Percentiles rank a stretch among this genome's conserved stretches.
phyloP scores from a whole-genome alignment of 2,113 vertebrate genomes.

The Pygoscelis adeliae region DNA sequence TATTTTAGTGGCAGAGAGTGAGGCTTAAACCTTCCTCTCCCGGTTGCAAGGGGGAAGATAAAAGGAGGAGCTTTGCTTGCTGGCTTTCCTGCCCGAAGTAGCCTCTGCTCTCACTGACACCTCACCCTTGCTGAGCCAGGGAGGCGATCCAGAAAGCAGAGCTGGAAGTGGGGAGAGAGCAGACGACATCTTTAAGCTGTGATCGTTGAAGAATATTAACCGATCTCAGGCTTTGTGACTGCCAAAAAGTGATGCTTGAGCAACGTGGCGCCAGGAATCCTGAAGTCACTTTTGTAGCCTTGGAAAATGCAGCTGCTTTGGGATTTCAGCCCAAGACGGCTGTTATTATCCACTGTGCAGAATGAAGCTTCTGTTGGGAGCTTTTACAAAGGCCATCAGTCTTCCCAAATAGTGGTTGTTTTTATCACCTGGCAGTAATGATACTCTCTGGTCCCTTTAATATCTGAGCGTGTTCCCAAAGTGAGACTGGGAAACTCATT shows the following conservation, averaged over 20 bases:
- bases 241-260: neutral
- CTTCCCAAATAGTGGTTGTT: slow-evolving; percentile 41
- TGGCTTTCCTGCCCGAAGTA: neutral
- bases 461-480: slow-evolving; percentile 1
- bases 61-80: neutral
- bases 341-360: slow-evolving; percentile 4
- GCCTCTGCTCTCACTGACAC: neutral
- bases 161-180: neutral
- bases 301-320: slow-evolving; percentile 57
- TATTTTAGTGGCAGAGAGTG: neutral
- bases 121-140: neutral
- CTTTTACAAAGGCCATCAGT: slow-evolving; percentile 7
- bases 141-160: neutral
- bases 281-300: slow-evolving; percentile 55
- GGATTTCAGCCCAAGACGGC: slow-evolving; percentile 33
- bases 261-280: slow-evolving; percentile 17
- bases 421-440: slow-evolving; percentile 9
- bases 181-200: slow-evolving; percentile 24
- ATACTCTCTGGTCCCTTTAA: slow-evolving; percentile 52
- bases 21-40: neutral
- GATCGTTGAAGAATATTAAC: slow-evolving; percentile 29
- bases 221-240: neutral
- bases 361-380: slow-evolving; percentile 20
- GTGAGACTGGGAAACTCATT: neutral
- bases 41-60: neutral